Percentiles rank a stretch among this genome's conserved stretches.
Evolutionary conservation across 2,113 vertebrate species (phyloP).

Genomic region (Leptobrachium ailaonicum): DNA sequence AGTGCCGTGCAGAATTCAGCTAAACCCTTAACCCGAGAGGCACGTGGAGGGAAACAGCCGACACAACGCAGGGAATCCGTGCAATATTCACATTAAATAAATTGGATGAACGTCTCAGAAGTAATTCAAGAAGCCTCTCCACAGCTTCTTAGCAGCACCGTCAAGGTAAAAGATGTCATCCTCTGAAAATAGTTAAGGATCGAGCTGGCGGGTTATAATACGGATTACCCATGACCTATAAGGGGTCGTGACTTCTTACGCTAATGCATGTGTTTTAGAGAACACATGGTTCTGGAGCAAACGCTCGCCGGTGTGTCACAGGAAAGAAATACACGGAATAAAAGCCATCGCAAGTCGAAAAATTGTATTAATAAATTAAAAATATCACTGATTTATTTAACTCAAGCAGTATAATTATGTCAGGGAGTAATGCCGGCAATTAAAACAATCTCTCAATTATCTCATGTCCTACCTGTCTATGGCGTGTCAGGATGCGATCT

Average conservation of each 20-base stretch:
- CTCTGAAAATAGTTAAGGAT: constrained; percentile 41
- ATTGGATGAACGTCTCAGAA: constrained; percentile 47
- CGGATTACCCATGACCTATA: constrained; percentile 26
- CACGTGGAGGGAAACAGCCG: constrained; percentile 16
- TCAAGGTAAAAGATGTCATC: constrained; percentile 41
- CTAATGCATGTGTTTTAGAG: constrained; percentile 21
- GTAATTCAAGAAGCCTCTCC: constrained; percentile 42
- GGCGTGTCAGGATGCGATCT: too few relatives aligned
- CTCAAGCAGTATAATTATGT: too few relatives aligned
- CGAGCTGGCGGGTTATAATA: constrained; percentile 44
- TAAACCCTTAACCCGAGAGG: constrained; percentile 1
- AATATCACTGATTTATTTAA: too few relatives aligned
- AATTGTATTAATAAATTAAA: too few relatives aligned
- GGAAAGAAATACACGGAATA: too few relatives aligned
- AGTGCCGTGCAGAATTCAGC: neutral
- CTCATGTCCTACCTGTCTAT: too few relatives aligned
- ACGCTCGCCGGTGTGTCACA: too few relatives aligned
- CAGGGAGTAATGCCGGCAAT: too few relatives aligned
- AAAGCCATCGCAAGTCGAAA: too few relatives aligned
- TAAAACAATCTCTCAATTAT: too few relatives aligned
- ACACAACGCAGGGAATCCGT: constrained; percentile 1
- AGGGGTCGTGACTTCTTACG: constrained; percentile 36
- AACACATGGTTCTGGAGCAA: neutral
- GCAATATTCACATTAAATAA: constrained; percentile 41
- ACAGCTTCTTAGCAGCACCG: constrained; percentile 34